Percentiles rank a stretch among this genome's conserved stretches.
These are phyloP conservation scores for Oligia fasciuncula DNA, from an alignment of 2,888 invertebrate genomes.

Conservation along the genomic window DNA sequence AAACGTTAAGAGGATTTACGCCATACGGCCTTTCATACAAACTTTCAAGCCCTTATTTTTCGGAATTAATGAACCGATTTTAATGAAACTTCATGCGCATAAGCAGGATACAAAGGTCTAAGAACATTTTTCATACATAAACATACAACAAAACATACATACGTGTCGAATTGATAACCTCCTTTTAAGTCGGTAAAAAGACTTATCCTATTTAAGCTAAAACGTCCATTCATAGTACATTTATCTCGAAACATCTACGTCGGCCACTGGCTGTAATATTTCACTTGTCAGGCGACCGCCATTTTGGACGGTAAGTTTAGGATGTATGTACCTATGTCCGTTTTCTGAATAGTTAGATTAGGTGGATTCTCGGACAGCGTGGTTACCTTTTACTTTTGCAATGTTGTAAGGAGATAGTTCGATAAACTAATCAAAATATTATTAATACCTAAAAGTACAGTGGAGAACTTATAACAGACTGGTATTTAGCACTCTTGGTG, in stretches of 20 bases:
- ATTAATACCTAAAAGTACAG: background rate
- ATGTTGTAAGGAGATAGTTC: background rate
- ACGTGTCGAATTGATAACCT: no score
- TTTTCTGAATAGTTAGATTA: conserved; percentile 7
- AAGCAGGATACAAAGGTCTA: no score
- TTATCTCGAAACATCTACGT: conserved; percentile 30
- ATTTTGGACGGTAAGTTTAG: conserved; percentile 8
- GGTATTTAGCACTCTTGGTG: background rate
- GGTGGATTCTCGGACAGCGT: background rate
- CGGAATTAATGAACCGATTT: no score
- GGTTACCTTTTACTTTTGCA: background rate
- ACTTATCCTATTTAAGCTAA: conserved; percentile 1
- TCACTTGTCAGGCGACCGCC: conserved; percentile 30
- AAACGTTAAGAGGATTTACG: no score
- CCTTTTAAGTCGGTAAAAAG: no score
- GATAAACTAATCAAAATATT: background rate
- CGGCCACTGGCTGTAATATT: conserved; percentile 26
- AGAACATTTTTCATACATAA: no score
- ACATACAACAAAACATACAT: no score
- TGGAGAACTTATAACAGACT: background rate
- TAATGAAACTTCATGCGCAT: no score
- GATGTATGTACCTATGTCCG: background rate
- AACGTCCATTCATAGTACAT: conserved; percentile 24
- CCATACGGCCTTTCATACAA: no score
- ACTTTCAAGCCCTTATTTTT: no score